These are phyloP conservation scores for Microctenopoma steveboyesi DNA, from an alignment of 2,797 vertebrate genomes.

Conservation along the genomic window DNA sequence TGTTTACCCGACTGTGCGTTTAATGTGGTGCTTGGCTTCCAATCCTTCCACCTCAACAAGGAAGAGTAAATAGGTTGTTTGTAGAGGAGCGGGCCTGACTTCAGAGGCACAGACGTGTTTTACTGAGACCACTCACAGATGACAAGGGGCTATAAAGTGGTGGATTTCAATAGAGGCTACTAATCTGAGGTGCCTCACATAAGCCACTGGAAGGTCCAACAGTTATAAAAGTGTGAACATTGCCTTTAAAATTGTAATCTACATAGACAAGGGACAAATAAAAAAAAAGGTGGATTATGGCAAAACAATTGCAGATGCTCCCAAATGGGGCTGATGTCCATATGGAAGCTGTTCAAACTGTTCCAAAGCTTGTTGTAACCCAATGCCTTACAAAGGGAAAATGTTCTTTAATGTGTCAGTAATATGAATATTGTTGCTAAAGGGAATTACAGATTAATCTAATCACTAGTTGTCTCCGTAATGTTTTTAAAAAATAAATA, in stretches of 20 bases:
- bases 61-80: conserved; percentile 64
- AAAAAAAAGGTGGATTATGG: conserved; percentile 5
- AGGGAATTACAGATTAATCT: background rate
- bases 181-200: conserved; percentile 28
- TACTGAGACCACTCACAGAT: conserved; percentile 44
- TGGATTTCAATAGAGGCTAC: conserved; percentile 35
- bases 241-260: conserved; percentile 20
- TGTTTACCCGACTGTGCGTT: conserved; percentile 59
- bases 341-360: too few species aligned
- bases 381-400: background rate
- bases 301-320: conserved; percentile 48
- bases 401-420: background rate
- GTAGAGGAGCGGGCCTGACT: conserved; percentile 32
- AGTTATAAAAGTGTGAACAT: conserved; percentile 23
- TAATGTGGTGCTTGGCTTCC: conserved; percentile 63
- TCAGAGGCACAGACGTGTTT: conserved; percentile 51
- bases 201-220: conserved; percentile 3
- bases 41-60: conserved; percentile 53
- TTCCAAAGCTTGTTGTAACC: background rate
- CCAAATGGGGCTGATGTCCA: conserved; percentile 1
- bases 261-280: conserved; percentile 22
- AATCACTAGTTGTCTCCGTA: background rate
- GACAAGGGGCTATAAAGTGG: conserved; percentile 39
- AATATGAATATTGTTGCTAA: background rate
- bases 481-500: background rate